Base-by-base conservation (phyloP, 2,113 vertebrate genomes). In the Stictonetta naevosa region DNA sequence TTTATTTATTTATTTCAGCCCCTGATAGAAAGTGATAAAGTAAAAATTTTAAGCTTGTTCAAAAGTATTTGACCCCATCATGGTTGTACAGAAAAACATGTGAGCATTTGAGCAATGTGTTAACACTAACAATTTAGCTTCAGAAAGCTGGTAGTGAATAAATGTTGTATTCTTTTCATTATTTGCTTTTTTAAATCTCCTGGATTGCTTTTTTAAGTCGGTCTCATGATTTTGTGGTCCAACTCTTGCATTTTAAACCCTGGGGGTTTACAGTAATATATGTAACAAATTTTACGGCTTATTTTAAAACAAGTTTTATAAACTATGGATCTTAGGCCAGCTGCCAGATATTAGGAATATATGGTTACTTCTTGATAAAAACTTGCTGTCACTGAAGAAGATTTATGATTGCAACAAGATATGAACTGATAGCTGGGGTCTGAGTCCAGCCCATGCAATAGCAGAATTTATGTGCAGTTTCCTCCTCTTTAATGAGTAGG, bases 381-480 rank as follows among this genome's bases (percentile, higher is more conserved):
- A 72, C 40, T 79, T 80, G 9, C 66, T 92, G 52, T 90, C 77
- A 38, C 88, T 52, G 75, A 46, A 58, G 64, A 96, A 83, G 40
- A 80, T 95, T 80, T 89, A 83, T 71, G 17, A 46, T 58, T 91
- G 40, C 75, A 86, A 69, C 44, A 67, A 90, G 73, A 59, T 72
- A 92, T 18, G 69, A 93, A 83, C 66, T 64, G 91, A 90, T 94
- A 89, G 25, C 46, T 48, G 20, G 40, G 17, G 8, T 87, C 93
- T 89, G 81, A 85, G 55, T 89, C 73, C 74, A 89, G 38, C 40
- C 67, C 29, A 10, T 85, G 81, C 40, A 95, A 55, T 85, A 89
- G 53, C 46, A 93, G 58, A 94, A 94, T 95, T 96, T 94, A 94
- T 94, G 83, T 76, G 86, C 83, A 69, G 83, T 95, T 96, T 96